Base-by-base conservation (phyloP, 35 echinoderm and acorn worm genomes). In the Lytechinus pictus region DNA sequence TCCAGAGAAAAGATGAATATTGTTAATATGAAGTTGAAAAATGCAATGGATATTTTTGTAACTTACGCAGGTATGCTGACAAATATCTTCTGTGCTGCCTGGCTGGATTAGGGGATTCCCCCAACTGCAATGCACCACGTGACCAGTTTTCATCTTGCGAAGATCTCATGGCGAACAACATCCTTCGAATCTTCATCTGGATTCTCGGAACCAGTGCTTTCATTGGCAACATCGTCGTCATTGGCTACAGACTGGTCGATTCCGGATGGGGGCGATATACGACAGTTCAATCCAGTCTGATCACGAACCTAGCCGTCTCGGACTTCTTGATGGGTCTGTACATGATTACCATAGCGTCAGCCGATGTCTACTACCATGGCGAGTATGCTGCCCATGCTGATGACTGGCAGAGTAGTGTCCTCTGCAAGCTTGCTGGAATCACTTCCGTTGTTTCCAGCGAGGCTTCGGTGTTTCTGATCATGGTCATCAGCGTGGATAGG, bases 321-420 rank as follows among this genome's bases (percentile, higher is more conserved):
- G 98, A 99, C 57, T 99, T 97, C 86, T 66, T 96, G 57, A 99
- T 99, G 98, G 98, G 98, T 51, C 57, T 96, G 4, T 99, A 99
- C 66, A 96, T 99, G 95, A 95, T 99, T 51, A 96, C 95, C n/a
- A 99, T 99, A 52, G 98, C 98, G 6, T 94, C 86, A 9, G 98
- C 97, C 16, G 98, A 99, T 57, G 10, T 96, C 11, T 95, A 94
- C n/a, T 99, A 97, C 55, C 61, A 96, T 1, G 92, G 95, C 54
- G 27, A 92, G 1, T 97, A 95, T 86, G 92, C 94, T 53, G 72
- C 93, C 19, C 91, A 96, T 52, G 95, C 97, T 57, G 95, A 96
- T 51, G 92, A 95, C 12, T 99, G 98, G 98, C 95, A 88, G 55
- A 10, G 52, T 4, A 96, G 98, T 87, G 28, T 95, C 55, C 94